Percentiles rank a stretch among this genome's conserved stretches.
phyloP scores from a whole-genome alignment of 1,140 invertebrate genomes.

The Drosophila triauraria region DNA sequence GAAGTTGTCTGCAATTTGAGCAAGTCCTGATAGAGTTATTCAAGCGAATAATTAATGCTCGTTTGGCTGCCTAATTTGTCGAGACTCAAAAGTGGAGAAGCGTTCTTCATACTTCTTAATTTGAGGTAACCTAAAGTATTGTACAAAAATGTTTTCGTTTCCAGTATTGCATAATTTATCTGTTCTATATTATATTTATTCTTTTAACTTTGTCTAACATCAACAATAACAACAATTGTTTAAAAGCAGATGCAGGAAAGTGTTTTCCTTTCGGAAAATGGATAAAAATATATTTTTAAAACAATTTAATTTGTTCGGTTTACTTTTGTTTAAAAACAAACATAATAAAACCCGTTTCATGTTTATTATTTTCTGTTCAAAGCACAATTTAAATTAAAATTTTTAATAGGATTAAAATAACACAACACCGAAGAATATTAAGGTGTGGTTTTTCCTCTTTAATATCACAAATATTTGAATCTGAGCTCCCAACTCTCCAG shows the following conservation, averaged over 20 bases:
- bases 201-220: background rate
- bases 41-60: slow-evolving; percentile 30
- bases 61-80: slow-evolving; percentile 4
- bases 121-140: background rate
- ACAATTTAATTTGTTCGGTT: no score
- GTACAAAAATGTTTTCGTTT: background rate
- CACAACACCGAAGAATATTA: background rate
- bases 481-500: background rate
- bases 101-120: background rate
- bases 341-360: background rate
- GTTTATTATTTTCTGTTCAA: background rate
- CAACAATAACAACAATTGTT: background rate
- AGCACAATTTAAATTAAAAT: background rate
- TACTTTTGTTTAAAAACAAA: slow-evolving; percentile 1
- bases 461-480: slow-evolving; percentile 7
- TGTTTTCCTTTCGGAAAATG: background rate
- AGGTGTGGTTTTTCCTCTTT: slow-evolving; percentile 10
- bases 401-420: slow-evolving; percentile 6
- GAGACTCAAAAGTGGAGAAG: background rate
- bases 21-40: slow-evolving; percentile 9
- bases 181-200: background rate
- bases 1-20: slow-evolving; percentile 12
- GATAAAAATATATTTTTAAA: background rate
- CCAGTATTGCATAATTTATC: no score
- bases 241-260: background rate